A percentile compares a stretch with the other conserved stretches of the same genome.
Evolutionary conservation across 2,797 vertebrate species (phyloP).

Genomic region (Acomys russatus): DNA sequence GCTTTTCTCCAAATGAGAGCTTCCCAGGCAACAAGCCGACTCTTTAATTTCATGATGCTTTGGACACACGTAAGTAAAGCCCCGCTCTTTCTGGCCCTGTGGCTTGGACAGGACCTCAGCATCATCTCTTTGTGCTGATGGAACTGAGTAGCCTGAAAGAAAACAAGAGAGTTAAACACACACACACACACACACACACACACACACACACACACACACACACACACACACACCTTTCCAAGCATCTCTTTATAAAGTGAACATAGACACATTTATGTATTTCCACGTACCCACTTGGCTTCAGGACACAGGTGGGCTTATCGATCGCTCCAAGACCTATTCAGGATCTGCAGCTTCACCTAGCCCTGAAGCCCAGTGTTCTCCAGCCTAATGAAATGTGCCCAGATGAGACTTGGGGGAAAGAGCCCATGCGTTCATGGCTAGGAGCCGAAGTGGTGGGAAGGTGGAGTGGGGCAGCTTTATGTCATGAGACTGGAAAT

Average conservation of each 20-base stretch:
- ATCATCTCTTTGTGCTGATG: constrained; percentile 67
- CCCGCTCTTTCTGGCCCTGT: constrained; percentile 42
- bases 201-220: no score
- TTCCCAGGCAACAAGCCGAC: constrained; percentile 62
- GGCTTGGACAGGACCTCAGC: background rate
- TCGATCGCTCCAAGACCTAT: background rate
- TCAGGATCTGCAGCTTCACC: background rate
- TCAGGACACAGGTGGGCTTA: background rate
- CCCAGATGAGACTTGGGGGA: constrained; percentile 49
- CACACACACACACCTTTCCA: background rate
- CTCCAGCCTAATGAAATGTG: constrained; percentile 69
- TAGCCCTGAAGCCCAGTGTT: constrained; percentile 22
- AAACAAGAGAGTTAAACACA: constrained; percentile 15
- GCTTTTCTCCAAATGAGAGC: background rate
- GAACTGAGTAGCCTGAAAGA: constrained; percentile 50
- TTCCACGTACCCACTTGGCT: background rate
- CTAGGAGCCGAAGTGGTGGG: constrained; percentile 39
- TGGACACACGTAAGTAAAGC: constrained; percentile 57
- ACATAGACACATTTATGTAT: background rate
- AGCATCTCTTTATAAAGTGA: constrained; percentile 4
- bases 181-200: no score
- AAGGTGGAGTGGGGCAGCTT: background rate
- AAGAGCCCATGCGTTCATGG: constrained; percentile 65
- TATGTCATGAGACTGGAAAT: constrained; percentile 55
- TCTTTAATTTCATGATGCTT: constrained; percentile 59